Percentiles rank a stretch among this genome's conserved stretches.
These are phyloP conservation scores for Drosophila lacertosa DNA, from an alignment of 1,140 invertebrate species.

Conservation along the genomic window DNA sequence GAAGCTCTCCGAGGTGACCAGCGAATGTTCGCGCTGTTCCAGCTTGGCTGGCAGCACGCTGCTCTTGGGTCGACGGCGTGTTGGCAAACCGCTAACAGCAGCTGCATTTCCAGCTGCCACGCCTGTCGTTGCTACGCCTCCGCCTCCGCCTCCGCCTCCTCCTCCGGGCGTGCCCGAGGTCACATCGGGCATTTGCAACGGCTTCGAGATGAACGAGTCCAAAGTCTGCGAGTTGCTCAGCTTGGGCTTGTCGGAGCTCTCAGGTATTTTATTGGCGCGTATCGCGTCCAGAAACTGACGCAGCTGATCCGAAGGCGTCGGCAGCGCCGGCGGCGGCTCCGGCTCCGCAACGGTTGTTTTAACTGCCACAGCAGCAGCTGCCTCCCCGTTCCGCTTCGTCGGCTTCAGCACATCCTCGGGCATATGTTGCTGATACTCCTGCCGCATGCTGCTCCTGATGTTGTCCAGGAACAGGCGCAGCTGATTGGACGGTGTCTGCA, in stretches of 20 bases:
- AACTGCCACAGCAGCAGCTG: not conserved
- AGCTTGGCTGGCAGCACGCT: constrained; percentile 55
- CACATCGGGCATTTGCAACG: constrained; percentile 80
- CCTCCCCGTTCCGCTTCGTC: constrained; percentile 26
- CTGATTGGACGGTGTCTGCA: constrained; percentile 79
- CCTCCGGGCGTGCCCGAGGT: constrained; percentile 69
- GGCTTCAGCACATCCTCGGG: constrained; percentile 77
- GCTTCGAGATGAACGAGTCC: constrained; percentile 80
- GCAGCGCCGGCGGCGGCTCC: constrained; percentile 32
- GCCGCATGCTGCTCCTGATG: constrained; percentile 81
- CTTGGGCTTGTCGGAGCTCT: constrained; percentile 74
- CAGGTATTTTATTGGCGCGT: constrained; percentile 82
- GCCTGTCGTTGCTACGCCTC: too few species aligned
- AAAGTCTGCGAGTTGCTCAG: constrained; percentile 74
- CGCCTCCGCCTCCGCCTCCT: too few species aligned
- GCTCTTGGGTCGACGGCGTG: constrained; percentile 70
- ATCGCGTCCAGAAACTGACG: constrained; percentile 82
- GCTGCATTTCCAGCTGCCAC: not conserved
- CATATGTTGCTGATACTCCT: constrained; percentile 79
- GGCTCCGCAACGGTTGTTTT: not conserved
- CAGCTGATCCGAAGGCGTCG: constrained; percentile 83
- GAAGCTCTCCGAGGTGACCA: constrained; percentile 80
- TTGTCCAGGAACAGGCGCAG: constrained; percentile 79
- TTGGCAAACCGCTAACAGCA: constrained; percentile 37
- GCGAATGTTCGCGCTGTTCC: constrained; percentile 71